Conservation (phyloP, 2,888 invertebrate species). For the Lamellibrachia satsuma region DNA sequence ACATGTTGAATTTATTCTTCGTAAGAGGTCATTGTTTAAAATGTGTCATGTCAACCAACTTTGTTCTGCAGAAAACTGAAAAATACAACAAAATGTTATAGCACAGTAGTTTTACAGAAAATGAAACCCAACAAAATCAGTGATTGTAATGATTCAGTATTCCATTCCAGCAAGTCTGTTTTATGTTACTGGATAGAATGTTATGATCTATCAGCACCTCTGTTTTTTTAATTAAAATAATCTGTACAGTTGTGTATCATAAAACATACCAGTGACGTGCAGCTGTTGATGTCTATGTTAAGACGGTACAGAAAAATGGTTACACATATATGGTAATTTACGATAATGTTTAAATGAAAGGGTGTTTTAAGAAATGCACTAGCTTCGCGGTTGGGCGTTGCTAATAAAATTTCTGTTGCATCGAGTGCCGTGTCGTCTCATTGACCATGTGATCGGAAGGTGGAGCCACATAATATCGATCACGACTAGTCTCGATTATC, state of each 20-base stretch:
- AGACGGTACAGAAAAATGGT: background rate
- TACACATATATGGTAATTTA: background rate
- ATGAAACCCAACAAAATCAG: background rate
- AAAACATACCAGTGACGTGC: background rate
- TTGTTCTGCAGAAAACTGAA: background rate
- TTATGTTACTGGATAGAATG: background rate
- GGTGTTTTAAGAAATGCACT: background rate
- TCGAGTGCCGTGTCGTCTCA: background rate
- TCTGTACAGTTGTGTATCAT: background rate
- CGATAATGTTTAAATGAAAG: background rate
- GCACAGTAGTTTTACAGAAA: background rate
- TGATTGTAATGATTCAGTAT: background rate
- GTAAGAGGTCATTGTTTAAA: background rate
- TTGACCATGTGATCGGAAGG: background rate
- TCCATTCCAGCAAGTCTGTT: background rate
- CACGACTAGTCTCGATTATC: too few species aligned
- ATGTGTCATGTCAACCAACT: background rate
- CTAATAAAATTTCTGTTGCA: background rate
- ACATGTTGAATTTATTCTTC: background rate
- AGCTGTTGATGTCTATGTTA: background rate
- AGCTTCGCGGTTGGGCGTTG: background rate
- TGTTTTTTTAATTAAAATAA: background rate
- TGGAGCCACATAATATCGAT: background rate
- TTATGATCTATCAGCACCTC: background rate
- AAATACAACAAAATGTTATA: background rate